These are phyloP conservation scores for Neolamprologus fasciatus DNA, from an alignment of 2,113 vertebrate genomes.

Conservation along the genomic window DNA sequence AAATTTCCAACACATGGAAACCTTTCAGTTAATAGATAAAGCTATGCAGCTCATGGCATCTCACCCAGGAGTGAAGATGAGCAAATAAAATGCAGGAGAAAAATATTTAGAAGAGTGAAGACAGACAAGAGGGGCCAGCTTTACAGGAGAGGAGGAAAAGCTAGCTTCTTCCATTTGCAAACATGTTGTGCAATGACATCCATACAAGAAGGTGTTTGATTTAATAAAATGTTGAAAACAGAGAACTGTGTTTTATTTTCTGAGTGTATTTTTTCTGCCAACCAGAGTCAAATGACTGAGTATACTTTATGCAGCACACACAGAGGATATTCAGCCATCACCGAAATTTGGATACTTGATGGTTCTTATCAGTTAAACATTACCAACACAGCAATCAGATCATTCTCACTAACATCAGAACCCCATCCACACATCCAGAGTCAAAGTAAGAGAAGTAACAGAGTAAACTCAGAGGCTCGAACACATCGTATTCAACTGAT, in stretches of 20 bases:
- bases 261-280: neutral
- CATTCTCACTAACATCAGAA: neutral
- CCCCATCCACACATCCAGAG: neutral
- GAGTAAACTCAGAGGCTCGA: neutral
- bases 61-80: neutral
- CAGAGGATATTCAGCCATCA: neutral
- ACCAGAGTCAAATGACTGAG: neutral
- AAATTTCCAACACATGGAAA: slow-evolving; percentile 4
- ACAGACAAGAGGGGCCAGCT: neutral
- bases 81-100: neutral
- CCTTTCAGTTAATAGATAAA: neutral
- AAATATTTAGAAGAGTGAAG: neutral
- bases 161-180: neutral
- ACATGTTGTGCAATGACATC: neutral
- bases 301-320: neutral
- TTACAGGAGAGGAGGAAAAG: neutral
- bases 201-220: neutral
- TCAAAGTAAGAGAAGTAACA: neutral
- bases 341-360: neutral
- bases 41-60: neutral
- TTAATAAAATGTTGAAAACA: neutral
- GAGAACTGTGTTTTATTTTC: neutral
- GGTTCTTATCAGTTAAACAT: neutral
- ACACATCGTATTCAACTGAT: neutral
- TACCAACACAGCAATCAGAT: neutral